Conservation (phyloP, 2,797 vertebrate genomes). For the Leontopithecus rosalia region DNA sequence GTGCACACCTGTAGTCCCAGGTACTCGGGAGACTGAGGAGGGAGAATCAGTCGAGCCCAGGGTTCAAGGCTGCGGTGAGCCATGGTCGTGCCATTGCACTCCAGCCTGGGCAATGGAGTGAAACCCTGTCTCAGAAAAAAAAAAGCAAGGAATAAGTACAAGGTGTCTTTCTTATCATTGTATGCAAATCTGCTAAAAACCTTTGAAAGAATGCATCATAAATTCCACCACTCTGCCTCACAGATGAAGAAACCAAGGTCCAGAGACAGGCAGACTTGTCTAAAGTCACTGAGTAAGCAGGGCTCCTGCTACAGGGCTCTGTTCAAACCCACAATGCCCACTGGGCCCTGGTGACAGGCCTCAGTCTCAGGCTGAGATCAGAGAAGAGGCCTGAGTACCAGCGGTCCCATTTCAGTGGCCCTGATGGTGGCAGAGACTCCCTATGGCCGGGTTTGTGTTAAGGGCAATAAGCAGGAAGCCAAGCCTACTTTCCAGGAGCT, state of each 20-base stretch:
- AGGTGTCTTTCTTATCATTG: neutral
- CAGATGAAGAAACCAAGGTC: neutral
- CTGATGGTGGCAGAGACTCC: no score
- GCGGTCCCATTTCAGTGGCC: no score
- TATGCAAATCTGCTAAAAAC: neutral
- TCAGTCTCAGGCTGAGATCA: neutral
- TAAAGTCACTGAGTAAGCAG: neutral
- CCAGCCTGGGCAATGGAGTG: neutral
- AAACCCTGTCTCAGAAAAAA: neutral
- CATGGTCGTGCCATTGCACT: neutral
- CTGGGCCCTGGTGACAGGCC: neutral
- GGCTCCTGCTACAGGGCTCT: neutral
- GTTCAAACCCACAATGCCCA: neutral
- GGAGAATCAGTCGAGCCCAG: neutral
- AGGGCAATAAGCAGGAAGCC: neutral
- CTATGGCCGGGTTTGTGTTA: neutral
- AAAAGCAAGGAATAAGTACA: neutral
- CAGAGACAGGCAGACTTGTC: neutral
- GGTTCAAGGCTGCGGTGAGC: neutral
- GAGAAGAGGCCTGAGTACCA: neutral
- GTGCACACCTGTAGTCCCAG: neutral
- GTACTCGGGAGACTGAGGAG: fast-evolving
- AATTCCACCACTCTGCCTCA: neutral
- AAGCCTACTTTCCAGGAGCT: neutral
- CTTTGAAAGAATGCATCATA: neutral